Evolutionary conservation across 2,888 invertebrate species (phyloP).

Genomic region (Trissoscelio sp.): DNA sequence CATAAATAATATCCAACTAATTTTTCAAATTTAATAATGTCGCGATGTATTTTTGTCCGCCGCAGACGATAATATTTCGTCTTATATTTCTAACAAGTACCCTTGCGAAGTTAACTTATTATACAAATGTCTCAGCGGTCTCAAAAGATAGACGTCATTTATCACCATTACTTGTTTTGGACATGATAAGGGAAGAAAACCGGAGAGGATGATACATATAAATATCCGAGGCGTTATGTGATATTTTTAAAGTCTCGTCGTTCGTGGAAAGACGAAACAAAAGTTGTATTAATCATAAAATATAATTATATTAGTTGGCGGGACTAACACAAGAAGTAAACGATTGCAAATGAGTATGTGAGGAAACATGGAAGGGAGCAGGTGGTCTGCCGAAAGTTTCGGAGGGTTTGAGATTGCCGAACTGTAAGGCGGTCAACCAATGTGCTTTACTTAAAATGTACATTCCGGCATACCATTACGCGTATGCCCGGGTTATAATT

Average conservation of each 20-base stretch:
- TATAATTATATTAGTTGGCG: neutral
- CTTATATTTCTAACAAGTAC: constrained; percentile 31
- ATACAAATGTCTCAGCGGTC: constrained; percentile 35
- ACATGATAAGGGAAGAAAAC: constrained; percentile 30
- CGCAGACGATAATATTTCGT: constrained; percentile 18
- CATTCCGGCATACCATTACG: constrained; percentile 69
- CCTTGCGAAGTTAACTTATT: constrained; percentile 31
- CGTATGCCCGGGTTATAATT: constrained; percentile 69
- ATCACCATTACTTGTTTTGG: constrained; percentile 28
- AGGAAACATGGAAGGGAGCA: constrained; percentile 23
- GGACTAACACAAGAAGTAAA: neutral
- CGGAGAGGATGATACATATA: constrained; percentile 17
- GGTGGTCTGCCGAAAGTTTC: constrained; percentile 46
- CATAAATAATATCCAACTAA: neutral
- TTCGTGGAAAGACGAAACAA: neutral
- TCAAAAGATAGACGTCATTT: constrained; percentile 25
- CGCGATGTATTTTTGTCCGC: neutral
- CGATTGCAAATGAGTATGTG: constrained; percentile 28
- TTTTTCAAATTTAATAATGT: constrained; percentile 25
- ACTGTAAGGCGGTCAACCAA: constrained; percentile 58
- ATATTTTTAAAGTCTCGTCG: constrained; percentile 4
- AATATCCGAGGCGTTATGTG: neutral
- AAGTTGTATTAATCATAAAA: constrained; percentile 7
- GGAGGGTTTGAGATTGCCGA: constrained; percentile 49
- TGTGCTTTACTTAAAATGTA: constrained; percentile 69